These are phyloP conservation scores for Calliopsis andreniformis DNA, from an alignment of 1,140 invertebrate species.

Conservation along the genomic window DNA sequence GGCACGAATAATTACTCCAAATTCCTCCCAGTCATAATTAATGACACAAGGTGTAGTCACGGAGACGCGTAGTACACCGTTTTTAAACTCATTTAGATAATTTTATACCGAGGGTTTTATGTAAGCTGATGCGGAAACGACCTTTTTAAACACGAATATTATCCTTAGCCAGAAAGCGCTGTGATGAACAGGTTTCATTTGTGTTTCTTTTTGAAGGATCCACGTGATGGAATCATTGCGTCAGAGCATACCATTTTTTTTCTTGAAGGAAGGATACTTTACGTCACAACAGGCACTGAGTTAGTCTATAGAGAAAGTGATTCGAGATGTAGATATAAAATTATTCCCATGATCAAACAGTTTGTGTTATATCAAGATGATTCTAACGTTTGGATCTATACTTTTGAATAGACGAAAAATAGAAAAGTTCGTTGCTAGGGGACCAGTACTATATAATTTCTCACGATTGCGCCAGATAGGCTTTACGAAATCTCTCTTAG, in stretches of 20 bases:
- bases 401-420: not conserved
- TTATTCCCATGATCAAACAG: too few species aligned
- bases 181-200: too few species aligned
- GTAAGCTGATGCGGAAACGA: conserved; percentile 11
- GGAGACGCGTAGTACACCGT: not conserved
- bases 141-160: not conserved
- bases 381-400: not conserved
- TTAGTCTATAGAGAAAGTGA: not conserved
- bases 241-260: too few species aligned
- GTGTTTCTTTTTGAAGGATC: not conserved
- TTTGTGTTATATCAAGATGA: not conserved
- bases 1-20: conserved; percentile 2
- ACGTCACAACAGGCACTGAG: not conserved
- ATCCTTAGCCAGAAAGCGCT: too few species aligned
- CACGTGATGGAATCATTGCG: too few species aligned
- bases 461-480: not conserved
- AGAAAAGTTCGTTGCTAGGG: not conserved
- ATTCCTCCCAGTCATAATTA: conserved; percentile 18
- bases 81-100: conserved; percentile 25
- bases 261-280: too few species aligned
- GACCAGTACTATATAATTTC: not conserved
- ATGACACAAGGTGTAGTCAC: conserved; percentile 5
- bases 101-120: conserved; percentile 7
- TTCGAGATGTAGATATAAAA: not conserved
- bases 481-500: not conserved